Base-by-base conservation (phyloP, 1,140 invertebrate species). In the Scaptomyza graminum region DNA sequence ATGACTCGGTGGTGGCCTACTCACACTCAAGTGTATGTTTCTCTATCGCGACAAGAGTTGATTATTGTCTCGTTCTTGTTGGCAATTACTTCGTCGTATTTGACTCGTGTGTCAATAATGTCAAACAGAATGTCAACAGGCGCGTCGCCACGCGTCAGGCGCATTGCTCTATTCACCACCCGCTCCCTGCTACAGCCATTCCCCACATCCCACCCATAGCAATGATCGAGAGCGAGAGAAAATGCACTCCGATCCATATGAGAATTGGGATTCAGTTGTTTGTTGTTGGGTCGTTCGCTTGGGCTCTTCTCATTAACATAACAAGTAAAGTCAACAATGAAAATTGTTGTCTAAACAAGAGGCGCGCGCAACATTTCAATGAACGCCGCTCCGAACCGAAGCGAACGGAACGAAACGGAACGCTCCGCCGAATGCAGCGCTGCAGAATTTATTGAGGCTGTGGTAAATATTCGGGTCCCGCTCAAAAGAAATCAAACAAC, bases 291-390 rank as follows among this genome's bases (percentile, higher is more conserved):
- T 61, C 56, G 77, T 50, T 31, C 41, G 37, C 22, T 31, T 51
- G 71, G 71, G 44, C 79, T 78, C 28, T 31, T 31, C 82, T 85
- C 83, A 85, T 85, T 85, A 85, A 85, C 82, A 85, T 85, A 85
- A 85, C 83, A 85, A 85, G 82, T 87, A 85, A 87, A 87, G 82
- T 85, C 82, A 85, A 85, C 82, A 85, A 85, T 85, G 82, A 71
- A 87, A 87, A 87, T 87, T 87, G 83, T 87, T 87, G 83, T 87
- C 83, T 87, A 87, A 87, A 88, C 83, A 87, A 87, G 83, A 73
- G 71, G 78, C 74, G 52, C 66, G 69, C 74, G 63, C 79, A 82
- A 76, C 75, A 71, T 78, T 85, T 87, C 83, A 88, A 87, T 87
- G 81, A 72, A 88, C 65, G 79, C 83, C 72, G 72, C 51, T 51